Conservation (phyloP, 2,888 invertebrate genomes). For the Zaprionus obscuricornis region DNA sequence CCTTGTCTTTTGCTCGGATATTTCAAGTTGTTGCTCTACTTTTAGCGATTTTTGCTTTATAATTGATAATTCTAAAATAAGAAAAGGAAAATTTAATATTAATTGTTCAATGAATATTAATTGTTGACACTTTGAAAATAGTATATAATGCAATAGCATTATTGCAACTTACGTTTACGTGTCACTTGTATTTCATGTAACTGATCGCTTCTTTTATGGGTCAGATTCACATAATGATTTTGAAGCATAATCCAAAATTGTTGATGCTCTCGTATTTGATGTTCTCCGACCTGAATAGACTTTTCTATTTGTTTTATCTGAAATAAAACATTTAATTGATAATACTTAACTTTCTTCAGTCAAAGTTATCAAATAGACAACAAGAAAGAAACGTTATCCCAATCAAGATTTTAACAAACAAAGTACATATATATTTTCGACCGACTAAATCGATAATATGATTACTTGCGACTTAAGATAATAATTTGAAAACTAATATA, state of each 20-base stretch:
- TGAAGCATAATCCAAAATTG: conserved; percentile 91
- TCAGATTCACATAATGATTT: conserved; percentile 88
- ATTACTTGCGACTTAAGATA: too few species aligned
- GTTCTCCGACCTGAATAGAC: conserved; percentile 86
- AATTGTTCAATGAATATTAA: background rate
- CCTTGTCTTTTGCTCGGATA: conserved; percentile 85
- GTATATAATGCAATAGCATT: background rate
- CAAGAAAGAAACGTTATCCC: too few species aligned
- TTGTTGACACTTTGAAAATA: too few species aligned
- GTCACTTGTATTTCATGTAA: conserved; percentile 88
- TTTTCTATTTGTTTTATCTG: conserved; percentile 87
- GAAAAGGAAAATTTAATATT: conserved; percentile 1
- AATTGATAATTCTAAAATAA: conserved; percentile 82
- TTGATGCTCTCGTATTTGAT: conserved; percentile 87
- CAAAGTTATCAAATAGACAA: too few species aligned
- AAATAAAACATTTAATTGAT: background rate
- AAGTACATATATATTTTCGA: too few species aligned
- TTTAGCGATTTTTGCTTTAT: conserved; percentile 90
- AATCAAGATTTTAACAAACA: too few species aligned
- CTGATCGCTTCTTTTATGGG: conserved; percentile 88
- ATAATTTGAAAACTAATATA: too few species aligned
- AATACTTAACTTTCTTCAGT: too few species aligned
- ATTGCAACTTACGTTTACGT: conserved; percentile 89
- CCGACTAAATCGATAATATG: too few species aligned
- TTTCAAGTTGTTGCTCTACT: conserved; percentile 87